Evolutionary conservation across 2,113 vertebrate species (phyloP), one percentile per base, ranked within the genome.

Genomic region (Manacus vitellinus): DNA sequence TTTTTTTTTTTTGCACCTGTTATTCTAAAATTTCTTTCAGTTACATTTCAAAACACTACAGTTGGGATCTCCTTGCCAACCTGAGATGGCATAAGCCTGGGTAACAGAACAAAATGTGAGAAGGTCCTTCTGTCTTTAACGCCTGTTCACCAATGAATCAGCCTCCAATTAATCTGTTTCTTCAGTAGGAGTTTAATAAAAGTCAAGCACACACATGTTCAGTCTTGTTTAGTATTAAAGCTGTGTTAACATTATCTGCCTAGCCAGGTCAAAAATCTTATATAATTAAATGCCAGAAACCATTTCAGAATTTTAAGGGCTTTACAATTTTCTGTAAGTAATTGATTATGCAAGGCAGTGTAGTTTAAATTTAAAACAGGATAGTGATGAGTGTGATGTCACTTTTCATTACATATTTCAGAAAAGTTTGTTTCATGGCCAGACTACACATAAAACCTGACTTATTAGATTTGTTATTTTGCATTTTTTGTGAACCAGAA

Each of bases 81-180:
- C 98, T 98, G 98, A 98, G 98, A 98, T 98, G 97, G 98, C 98
- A 98, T 98, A 98, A 99, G 98, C 98, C 98, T 98, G 98, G 98
- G 98, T 98, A 98, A 98, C 98, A 98, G 98, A 98, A 98, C 98
- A 98, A 98, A 98, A 98, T 98, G 98, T 98, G 98, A 98, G 98
- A 98, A 98, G 98, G 98, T 98, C 98, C 98, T 98, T 98, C 98
- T 98, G 98, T 98, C 98, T 98, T 98, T 98, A 98, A 97, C 96
- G 97, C 98, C 98, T 98, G 98, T 98, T 98, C 98, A 97, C 97
- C 97, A 98, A 96, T 98, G 98, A 98, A 98, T 98, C 98, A 98
- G 98, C 98, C 97, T 98, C 98, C 98, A 98, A 98, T 99, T 99
- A 99, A 99, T 99, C 99, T 99, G 98, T 99, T 98, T 98, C 98